Percentiles rank a stretch among this genome's conserved stretches.
Evolutionary conservation across 2,888 invertebrate species (phyloP).

Genomic region (Phymatocera aterrima): DNA sequence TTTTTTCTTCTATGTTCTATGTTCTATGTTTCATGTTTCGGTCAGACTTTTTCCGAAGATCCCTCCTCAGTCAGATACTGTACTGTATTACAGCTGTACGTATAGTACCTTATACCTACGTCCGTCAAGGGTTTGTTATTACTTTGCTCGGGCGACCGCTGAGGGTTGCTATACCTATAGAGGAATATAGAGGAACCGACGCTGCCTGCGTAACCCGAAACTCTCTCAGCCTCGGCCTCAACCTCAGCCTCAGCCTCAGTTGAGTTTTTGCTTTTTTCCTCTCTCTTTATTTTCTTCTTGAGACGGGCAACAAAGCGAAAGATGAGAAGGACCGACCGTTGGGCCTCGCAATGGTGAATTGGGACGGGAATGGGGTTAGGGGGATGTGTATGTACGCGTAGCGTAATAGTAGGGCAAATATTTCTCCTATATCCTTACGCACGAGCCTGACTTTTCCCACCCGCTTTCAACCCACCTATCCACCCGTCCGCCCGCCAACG

Average conservation of each 20-base stretch:
- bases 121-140: conserved; percentile 19
- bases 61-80: neutral
- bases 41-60: neutral
- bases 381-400: conserved; percentile 50
- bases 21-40: neutral
- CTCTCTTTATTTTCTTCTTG: neutral
- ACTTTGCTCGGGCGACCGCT: neutral
- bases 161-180: neutral
- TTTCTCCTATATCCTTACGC: conserved; percentile 56
- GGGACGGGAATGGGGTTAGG: neutral
- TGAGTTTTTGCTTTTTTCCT: neutral
- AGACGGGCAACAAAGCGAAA: conserved; percentile 36
- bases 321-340: conserved; percentile 21
- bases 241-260: too few relatives aligned
- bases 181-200: too few relatives aligned
- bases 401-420: conserved; percentile 63
- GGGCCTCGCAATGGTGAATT: neutral
- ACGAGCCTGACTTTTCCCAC: conserved; percentile 50
- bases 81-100: neutral
- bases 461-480: conserved; percentile 38
- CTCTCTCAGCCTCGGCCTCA: conserved; percentile 1
- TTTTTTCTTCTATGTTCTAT: conserved; percentile 12
- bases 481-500: too few relatives aligned
- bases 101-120: too few relatives aligned
- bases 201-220: conserved; percentile 21